Evolutionary conservation across 2,113 vertebrate species (phyloP), one percentile per base, ranked within the genome.

Genomic region (Trichomycterus rosablanca): DNA sequence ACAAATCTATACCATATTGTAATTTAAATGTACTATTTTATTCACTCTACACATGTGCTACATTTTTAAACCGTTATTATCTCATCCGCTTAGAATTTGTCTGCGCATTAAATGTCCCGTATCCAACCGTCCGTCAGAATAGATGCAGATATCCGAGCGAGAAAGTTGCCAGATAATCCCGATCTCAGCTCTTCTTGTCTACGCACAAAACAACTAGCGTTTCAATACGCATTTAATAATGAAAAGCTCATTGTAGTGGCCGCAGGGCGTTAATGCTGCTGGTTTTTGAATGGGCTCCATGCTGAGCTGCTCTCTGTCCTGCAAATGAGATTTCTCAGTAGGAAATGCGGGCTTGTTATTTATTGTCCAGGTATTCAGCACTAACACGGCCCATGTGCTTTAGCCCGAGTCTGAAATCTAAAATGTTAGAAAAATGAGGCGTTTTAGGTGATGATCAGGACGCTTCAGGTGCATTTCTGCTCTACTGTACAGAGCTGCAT

Each of bases 221-320:
- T 48, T 44, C 40, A 59, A 59, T 49, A 54, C 58, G 51, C 57
- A 19, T 60, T 62, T 63, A 63, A 74, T 63, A 63, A 74, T 63
- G 63, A 70, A 62, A 32, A 54, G 59, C 63, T 49, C 52, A 19
- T 48, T 40, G 53, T 19, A 54, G 51, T 51, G 35, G 51, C 49
- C 62, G 67, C 67, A 30, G 58, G 49, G 50, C 54, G 54, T 59
- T 59, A 67, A 42, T 51, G 52, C 18, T 20, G 14, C 18, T 20
- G 14, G 49, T 59, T 45, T 12, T 34, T 51, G 59, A 51, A 64
- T 46, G 30, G 24, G 59, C 49, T 48, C 32, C 12, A 19, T 20
- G 62, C 62, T 65, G 42, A 49, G 42, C 44, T 2, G 16, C 35
- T 18, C 60, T 64, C 42, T 49, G 58, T 57, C 54, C 44, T 57